Evolutionary conservation across 2,888 invertebrate species (phyloP).

Genomic region (Geotrupes spiniger): DNA sequence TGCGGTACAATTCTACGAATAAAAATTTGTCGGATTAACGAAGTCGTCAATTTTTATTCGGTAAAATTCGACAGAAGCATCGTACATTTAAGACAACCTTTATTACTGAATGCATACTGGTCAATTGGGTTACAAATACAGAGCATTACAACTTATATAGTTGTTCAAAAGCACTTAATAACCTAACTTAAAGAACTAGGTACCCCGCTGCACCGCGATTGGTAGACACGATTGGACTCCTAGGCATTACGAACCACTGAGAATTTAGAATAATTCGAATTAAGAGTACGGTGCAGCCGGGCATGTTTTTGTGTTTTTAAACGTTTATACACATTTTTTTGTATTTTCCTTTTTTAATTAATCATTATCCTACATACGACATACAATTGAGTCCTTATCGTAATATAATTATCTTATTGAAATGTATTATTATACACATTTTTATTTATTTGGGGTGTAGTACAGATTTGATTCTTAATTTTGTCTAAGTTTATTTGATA

Average conservation of each 20-base stretch:
- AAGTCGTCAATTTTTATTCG: not conserved
- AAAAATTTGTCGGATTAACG: too few relatives aligned
- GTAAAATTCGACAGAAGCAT: not conserved
- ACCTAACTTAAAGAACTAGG: constrained; percentile 41
- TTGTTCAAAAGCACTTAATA: constrained; percentile 53
- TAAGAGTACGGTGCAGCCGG: constrained; percentile 42
- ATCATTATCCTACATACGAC: constrained; percentile 34
- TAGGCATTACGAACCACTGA: constrained; percentile 14
- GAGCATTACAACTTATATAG: constrained; percentile 50
- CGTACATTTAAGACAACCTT: constrained; percentile 56
- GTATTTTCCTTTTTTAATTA: constrained; percentile 12
- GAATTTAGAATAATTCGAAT: constrained; percentile 42
- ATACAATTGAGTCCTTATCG: constrained; percentile 48
- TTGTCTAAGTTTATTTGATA: constrained; percentile 49
- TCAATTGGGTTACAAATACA: constrained; percentile 55
- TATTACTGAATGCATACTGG: constrained; percentile 58
- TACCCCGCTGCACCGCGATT: constrained; percentile 42
- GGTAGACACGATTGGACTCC: constrained; percentile 25
- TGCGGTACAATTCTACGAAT: not conserved
- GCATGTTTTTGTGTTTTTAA: constrained; percentile 28
- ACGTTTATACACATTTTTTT: constrained; percentile 25
- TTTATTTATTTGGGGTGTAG: constrained; percentile 41
- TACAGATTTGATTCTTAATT: constrained; percentile 48
- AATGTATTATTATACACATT: constrained; percentile 43
- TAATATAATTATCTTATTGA: constrained; percentile 43